phyloP scores from a whole-genome alignment of 2,113 vertebrate species.

The Ascaphus truei region DNA sequence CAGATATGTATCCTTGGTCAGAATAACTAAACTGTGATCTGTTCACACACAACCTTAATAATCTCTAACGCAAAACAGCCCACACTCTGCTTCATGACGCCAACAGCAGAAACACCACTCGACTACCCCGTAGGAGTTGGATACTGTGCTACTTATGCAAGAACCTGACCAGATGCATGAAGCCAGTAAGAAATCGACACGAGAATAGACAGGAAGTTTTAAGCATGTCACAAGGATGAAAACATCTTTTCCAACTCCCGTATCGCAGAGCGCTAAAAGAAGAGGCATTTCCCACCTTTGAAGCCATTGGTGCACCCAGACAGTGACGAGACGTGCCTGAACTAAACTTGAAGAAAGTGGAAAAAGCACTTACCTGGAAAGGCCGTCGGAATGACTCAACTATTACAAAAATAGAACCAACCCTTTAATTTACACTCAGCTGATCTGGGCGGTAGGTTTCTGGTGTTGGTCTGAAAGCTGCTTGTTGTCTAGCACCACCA shows the following conservation, averaged over 20 bases:
- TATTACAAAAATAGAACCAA: conserved; percentile 30
- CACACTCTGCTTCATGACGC: conserved; percentile 35
- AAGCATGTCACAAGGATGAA: conserved; percentile 34
- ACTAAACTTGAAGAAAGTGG: conserved; percentile 58
- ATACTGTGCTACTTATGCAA: too few species aligned
- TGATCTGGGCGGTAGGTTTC: conserved; percentile 48
- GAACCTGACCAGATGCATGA: background rate
- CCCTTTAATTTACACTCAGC: conserved; percentile 53
- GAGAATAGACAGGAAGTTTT: conserved; percentile 11
- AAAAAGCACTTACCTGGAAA: conserved; percentile 61
- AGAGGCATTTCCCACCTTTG: conserved; percentile 60
- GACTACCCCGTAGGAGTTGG: too few species aligned
- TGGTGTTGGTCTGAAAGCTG: conserved; percentile 43
- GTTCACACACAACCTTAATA: background rate
- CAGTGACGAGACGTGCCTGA: conserved; percentile 54
- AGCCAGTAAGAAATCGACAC: conserved; percentile 34
- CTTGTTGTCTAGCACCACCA: conserved; percentile 57
- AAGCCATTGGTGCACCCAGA: conserved; percentile 46
- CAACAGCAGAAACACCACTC: conserved; percentile 15
- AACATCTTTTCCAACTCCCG: background rate
- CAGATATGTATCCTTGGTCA: background rate
- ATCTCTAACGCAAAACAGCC: background rate
- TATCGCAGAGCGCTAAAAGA: conserved; percentile 42
- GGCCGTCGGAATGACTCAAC: conserved; percentile 46
- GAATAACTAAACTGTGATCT: background rate